Percentiles rank a stretch among this genome's conserved stretches.
phyloP scores from a whole-genome alignment of 2,797 vertebrate genomes.

The Lacerta bilineata region DNA sequence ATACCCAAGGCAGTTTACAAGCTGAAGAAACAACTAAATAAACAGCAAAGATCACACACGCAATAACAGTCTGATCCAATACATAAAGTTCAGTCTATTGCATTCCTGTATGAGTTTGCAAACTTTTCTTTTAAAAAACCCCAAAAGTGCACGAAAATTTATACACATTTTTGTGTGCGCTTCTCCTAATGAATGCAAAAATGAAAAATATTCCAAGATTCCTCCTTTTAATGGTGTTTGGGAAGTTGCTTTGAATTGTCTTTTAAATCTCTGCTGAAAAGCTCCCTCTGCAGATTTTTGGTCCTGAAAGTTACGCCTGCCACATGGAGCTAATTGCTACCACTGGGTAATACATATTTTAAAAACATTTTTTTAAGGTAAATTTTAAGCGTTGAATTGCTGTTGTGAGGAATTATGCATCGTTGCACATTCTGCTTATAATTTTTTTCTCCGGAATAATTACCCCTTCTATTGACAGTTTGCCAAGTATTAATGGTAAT shows the following conservation, averaged over 20 bases:
- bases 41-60: too few relatives aligned
- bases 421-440: slow-evolving; percentile 74
- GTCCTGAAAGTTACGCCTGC: slow-evolving; percentile 22
- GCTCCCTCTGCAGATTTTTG: not conserved
- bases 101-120: too few relatives aligned
- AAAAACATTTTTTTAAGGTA: slow-evolving; percentile 72
- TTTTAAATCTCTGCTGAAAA: not conserved
- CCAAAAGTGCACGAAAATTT: too few relatives aligned
- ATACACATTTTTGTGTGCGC: too few relatives aligned
- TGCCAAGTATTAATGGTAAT: slow-evolving; percentile 81
- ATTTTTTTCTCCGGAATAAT: slow-evolving; percentile 79
- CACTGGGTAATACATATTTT: slow-evolving; percentile 55
- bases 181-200: too few relatives aligned
- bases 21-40: too few relatives aligned
- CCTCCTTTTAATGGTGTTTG: too few relatives aligned
- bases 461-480: slow-evolving; percentile 82
- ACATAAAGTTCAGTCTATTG: too few relatives aligned
- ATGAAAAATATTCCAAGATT: not conserved
- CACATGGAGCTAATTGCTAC: slow-evolving; percentile 54
- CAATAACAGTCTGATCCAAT: too few relatives aligned
- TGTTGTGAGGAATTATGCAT: slow-evolving; percentile 78
- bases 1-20: too few relatives aligned
- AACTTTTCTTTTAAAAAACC: too few relatives aligned
- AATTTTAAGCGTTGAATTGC: slow-evolving; percentile 70
- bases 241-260: not conserved